Percentiles rank a stretch among this genome's conserved stretches.
These are phyloP conservation scores for Thunnus albacares DNA, from an alignment of 2,797 vertebrate genomes.

Conservation along the genomic window DNA sequence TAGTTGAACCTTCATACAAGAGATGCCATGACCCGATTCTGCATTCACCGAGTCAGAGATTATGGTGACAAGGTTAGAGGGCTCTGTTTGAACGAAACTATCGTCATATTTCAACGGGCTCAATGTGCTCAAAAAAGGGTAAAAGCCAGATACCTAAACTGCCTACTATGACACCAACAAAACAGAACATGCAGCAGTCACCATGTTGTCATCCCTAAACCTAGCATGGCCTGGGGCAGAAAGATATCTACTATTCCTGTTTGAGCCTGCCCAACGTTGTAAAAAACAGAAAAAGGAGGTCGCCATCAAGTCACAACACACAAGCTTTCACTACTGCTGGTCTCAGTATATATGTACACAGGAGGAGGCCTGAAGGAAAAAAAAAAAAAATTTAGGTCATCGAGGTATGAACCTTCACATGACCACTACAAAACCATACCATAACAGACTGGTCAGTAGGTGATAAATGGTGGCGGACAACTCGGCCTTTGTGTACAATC, in stretches of 20 bases:
- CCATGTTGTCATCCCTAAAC: background rate
- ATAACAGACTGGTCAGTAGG: background rate
- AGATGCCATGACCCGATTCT: background rate
- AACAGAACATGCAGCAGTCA: background rate
- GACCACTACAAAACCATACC: background rate
- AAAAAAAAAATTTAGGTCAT: background rate
- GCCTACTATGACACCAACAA: conserved; percentile 21
- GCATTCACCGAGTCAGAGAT: background rate
- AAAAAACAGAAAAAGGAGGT: conserved; percentile 4
- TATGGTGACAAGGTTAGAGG: background rate
- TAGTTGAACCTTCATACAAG: background rate
- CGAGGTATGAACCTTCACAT: background rate
- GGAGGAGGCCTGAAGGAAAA: background rate
- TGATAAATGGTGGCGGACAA: background rate
- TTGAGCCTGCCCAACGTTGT: background rate
- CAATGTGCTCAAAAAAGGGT: background rate
- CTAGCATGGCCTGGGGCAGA: background rate
- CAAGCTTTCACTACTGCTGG: background rate
- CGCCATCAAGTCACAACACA: background rate
- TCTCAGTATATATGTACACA: conserved; percentile 13
- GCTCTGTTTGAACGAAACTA: background rate
- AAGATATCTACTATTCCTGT: background rate
- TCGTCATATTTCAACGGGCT: background rate
- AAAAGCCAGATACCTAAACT: background rate
- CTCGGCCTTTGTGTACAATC: too few species aligned